A percentile compares a stretch with the other conserved stretches of the same genome.
Evolutionary conservation across 2,113 vertebrate species (phyloP).

Genomic region (Eleginops maclovinus): DNA sequence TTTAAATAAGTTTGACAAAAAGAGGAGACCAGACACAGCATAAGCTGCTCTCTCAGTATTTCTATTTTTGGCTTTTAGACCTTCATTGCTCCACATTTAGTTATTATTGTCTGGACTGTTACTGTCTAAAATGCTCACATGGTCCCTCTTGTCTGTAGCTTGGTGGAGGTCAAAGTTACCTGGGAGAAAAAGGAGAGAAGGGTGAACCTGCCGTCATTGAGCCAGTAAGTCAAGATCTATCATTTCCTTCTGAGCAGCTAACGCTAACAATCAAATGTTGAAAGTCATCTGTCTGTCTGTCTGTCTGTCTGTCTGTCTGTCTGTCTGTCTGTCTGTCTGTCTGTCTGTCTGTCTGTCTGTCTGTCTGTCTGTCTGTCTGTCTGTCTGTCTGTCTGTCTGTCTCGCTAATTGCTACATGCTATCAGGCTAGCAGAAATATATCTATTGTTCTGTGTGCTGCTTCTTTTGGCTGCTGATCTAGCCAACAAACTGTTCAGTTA

Average conservation of each 20-base stretch:
- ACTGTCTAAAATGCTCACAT: constrained; percentile 23
- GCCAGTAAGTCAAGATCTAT: constrained; percentile 86
- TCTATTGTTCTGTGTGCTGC: background rate
- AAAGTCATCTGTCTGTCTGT: background rate
- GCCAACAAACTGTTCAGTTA: constrained; percentile 3
- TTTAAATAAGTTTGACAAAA: constrained; percentile 42
- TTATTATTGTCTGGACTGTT: background rate
- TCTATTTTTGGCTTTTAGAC: constrained; percentile 12
- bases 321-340: too few species aligned
- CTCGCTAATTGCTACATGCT: background rate
- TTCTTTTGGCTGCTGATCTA: background rate
- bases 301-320: too few species aligned
- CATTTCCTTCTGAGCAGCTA: background rate
- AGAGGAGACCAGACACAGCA: constrained; percentile 19
- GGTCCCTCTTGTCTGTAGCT: constrained; percentile 80
- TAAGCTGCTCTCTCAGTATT: constrained; percentile 42
- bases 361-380: too few species aligned
- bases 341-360: too few species aligned
- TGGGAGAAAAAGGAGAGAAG: constrained; percentile 96
- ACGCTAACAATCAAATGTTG: background rate
- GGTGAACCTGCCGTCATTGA: constrained; percentile 98
- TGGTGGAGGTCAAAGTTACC: constrained; percentile 84
- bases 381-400: too few species aligned
- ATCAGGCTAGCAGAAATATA: background rate
- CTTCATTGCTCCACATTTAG: background rate